Evolutionary conservation across 2,113 vertebrate species (phyloP).

Genomic region (Chaetorhynchus papuensis): DNA sequence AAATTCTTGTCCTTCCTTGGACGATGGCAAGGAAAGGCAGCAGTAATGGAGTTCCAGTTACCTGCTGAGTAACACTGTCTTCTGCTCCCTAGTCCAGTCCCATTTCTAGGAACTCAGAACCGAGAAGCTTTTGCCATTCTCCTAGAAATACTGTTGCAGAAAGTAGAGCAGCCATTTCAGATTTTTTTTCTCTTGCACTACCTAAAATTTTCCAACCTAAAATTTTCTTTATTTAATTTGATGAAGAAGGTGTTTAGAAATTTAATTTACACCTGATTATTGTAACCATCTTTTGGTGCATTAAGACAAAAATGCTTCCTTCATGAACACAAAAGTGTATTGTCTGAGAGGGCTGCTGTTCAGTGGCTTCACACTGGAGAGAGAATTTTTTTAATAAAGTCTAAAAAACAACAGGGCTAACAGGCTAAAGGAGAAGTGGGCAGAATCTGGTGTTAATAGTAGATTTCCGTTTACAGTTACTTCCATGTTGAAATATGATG

Average conservation of each 20-base stretch:
- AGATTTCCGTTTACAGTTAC: not conserved
- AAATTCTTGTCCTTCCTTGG: not conserved
- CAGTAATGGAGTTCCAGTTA: not conserved
- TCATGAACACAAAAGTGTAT: not conserved
- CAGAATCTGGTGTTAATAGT: not conserved
- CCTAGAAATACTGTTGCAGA: not conserved
- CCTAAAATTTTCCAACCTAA: not conserved
- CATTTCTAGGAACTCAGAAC: not conserved
- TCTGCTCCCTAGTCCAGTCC: not conserved
- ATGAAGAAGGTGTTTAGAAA: not conserved
- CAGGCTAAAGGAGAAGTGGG: not conserved
- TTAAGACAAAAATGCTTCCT: not conserved
- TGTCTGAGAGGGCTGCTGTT: not conserved
- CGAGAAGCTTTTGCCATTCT: not conserved
- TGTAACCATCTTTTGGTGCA: not conserved
- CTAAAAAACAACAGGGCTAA: not conserved
- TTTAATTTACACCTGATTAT: not conserved
- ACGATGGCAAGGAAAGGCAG: not conserved
- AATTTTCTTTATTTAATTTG: not conserved
- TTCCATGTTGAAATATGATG: not conserved
- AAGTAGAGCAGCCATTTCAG: not conserved
- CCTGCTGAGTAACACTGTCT: not conserved
- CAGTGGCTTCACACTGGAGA: not conserved
- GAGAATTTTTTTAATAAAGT: not conserved
- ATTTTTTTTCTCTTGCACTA: not conserved